Evolutionary conservation across 2,888 invertebrate species (phyloP).

Genomic region (Papilio gigon): DNA sequence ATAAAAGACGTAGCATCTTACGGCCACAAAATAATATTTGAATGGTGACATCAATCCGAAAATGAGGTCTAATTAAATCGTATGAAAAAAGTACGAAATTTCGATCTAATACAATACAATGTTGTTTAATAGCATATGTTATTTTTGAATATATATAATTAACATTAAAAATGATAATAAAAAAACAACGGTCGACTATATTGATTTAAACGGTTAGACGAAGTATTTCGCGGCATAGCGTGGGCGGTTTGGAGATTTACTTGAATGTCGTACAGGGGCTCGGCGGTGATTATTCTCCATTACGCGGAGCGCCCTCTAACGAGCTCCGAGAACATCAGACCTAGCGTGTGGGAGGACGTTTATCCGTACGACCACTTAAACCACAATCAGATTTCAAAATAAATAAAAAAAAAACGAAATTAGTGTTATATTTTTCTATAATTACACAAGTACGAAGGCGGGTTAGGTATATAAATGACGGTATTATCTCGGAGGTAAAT

Average conservation of each 20-base stretch:
- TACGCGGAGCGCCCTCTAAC: constrained; percentile 59
- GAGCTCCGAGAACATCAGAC: constrained; percentile 46
- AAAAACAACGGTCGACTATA: background rate
- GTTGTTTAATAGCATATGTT: too few relatives aligned
- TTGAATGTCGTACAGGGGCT: constrained; percentile 47
- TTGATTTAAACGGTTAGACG: background rate
- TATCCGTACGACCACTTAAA: constrained; percentile 45
- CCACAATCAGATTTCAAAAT: constrained; percentile 21
- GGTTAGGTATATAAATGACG: background rate
- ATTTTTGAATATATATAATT: too few relatives aligned
- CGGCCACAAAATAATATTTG: too few relatives aligned
- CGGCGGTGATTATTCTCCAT: constrained; percentile 65
- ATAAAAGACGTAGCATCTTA: too few relatives aligned
- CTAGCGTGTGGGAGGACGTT: constrained; percentile 53
- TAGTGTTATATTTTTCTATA: constrained; percentile 9
- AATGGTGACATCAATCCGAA: too few relatives aligned
- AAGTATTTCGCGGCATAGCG: constrained; percentile 2
- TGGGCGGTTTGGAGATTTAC: constrained; percentile 27
- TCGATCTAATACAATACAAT: too few relatives aligned
- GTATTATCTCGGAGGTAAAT: background rate
- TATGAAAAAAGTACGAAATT: too few relatives aligned
- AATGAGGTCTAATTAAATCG: too few relatives aligned
- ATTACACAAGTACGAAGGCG: background rate
- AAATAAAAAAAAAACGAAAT: background rate
- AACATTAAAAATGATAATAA: too few relatives aligned